These are phyloP conservation scores for Euclidia mi DNA, from an alignment of 2,888 invertebrate species.

Conservation along the genomic window DNA sequence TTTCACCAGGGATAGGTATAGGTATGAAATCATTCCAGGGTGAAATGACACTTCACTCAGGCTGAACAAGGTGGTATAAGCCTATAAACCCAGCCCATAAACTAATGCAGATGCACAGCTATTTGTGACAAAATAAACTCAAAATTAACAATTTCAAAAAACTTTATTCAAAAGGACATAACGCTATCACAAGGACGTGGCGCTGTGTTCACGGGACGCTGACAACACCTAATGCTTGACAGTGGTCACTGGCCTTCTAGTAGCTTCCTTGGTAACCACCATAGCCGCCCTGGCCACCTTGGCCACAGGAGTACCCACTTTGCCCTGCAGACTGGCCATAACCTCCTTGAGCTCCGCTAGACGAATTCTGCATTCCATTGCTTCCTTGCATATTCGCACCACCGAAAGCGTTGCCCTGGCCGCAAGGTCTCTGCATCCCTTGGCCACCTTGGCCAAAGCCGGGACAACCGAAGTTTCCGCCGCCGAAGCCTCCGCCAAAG, in stretches of 20 bases:
- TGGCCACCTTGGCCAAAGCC: constrained; percentile 1
- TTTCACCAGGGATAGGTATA: too few relatives aligned
- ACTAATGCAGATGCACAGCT: too few relatives aligned
- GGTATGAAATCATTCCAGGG: too few relatives aligned
- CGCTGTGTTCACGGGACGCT: background rate
- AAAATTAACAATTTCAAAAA: background rate
- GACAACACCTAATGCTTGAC: background rate
- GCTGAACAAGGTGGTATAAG: too few relatives aligned
- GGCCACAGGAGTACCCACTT: constrained; percentile 1
- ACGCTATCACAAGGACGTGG: background rate
- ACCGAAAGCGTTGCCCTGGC: constrained; percentile 8
- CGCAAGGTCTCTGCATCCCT: constrained; percentile 8
- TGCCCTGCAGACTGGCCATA: too few relatives aligned
- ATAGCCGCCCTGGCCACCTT: constrained; percentile 26
- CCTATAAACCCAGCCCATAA: too few relatives aligned
- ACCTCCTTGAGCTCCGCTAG: background rate
- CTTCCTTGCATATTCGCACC: constrained; percentile 1
- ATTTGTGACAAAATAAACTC: too few relatives aligned
- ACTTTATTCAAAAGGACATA: constrained; percentile 4
- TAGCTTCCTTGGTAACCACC: constrained; percentile 13
- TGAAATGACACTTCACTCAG: too few relatives aligned
- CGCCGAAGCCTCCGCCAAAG: constrained; percentile 41
- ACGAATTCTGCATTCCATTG: constrained; percentile 10
- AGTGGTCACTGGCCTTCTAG: background rate
- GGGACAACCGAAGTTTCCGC: constrained; percentile 11